phyloP scores from a whole-genome alignment of 2,888 invertebrate species.

The Drosophila niveifrons region DNA sequence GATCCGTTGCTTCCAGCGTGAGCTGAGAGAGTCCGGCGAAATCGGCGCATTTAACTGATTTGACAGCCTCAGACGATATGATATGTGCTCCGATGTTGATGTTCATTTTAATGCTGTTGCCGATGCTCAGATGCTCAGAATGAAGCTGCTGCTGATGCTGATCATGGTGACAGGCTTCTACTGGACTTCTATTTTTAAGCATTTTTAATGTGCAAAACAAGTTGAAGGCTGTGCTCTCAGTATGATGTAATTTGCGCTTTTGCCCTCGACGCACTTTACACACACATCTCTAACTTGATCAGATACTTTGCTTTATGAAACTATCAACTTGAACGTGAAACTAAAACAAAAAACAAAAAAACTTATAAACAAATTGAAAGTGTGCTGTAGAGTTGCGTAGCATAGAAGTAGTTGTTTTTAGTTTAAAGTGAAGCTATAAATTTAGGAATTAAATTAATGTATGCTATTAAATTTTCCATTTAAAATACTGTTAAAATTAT shows the following conservation, averaged over 20 bases:
- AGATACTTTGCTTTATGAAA: conserved; percentile 1
- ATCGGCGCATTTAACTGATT: conserved; percentile 74
- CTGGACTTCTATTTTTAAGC: conserved; percentile 66
- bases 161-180: conserved; percentile 13
- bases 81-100: conserved; percentile 1
- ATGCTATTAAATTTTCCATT: no score
- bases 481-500: no score
- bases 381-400: no score
- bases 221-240: conserved; percentile 3
- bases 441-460: no score
- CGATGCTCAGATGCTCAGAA: not conserved
- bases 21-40: conserved; percentile 49
- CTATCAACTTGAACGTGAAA: not conserved
- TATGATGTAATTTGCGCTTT: conserved; percentile 20
- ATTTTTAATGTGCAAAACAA: conserved; percentile 27
- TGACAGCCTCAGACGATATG: conserved; percentile 55
- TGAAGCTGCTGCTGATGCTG: not conserved
- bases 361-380: no score
- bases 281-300: conserved; percentile 3
- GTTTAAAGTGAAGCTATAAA: no score
- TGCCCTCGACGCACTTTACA: not conserved
- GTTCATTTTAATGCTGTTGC: not conserved
- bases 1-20: conserved; percentile 63
- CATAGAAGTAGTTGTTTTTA: no score
- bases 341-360: not conserved